Evolutionary conservation across 2,797 vertebrate species (phyloP), one percentile per base, ranked within the genome.

Genomic region (Gallirallus australis): DNA sequence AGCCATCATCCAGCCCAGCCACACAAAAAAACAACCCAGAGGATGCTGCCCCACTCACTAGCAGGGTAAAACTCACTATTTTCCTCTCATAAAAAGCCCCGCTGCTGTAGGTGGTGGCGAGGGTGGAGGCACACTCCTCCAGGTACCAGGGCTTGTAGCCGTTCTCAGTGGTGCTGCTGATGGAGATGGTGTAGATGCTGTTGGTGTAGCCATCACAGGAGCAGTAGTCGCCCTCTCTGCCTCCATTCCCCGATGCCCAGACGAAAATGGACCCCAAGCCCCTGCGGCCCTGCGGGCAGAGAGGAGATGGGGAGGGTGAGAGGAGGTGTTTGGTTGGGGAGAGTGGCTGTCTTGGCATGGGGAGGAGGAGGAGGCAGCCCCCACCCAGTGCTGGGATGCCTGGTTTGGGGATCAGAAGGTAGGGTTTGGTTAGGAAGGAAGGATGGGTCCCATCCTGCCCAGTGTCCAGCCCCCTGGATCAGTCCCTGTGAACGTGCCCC

Each of bases 131-230:
- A 0, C 98, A 98, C 13, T 98, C 98, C 87, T 98, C 98, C 92
- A 98, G 96, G 92, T 98, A 98, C 98, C 98, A 98, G 4, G 98
- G 98, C 77, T 98, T 98, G 94, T 98, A 96, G 72, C 98, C 98
- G 0, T 98, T 98, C 97, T 98, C 98, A 0, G 98, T 98, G 86
- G 98, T 98, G 91, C 98, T 98, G 97, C 98, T 98, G 65, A 98
- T 96, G 9, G 98, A 98, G 95, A 98, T 97, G 50, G 98, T 98
- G 92, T 98, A 98, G 96, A 98, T 98, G 95, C 98, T 98, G 96
- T 98, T 98, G 97, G 98, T 98, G 92, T 98, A 98, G 53, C 98
- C 98, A 0, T 98, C 98, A 1, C 98, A 98, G 28, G 98, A 98
- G 89, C 98, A 98, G 93, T 98, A 97, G 73, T 98, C 98, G 0